phyloP scores from a whole-genome alignment of 2,113 vertebrate genomes.

The Apistogramma diplotaenia region DNA sequence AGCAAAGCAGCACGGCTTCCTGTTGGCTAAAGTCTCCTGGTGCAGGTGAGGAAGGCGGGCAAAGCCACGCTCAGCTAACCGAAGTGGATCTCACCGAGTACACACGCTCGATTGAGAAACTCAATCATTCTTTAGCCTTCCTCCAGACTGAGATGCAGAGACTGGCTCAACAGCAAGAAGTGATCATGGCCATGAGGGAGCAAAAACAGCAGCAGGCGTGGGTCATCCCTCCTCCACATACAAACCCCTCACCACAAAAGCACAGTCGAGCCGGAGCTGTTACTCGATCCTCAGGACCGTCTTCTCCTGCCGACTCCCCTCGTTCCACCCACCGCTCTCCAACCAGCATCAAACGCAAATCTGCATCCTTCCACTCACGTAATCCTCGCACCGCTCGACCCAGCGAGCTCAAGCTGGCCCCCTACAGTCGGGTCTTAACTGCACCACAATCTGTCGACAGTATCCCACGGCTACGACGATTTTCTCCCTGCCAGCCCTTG shows the following conservation, averaged over 20 bases:
- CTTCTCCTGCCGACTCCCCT: slow-evolving; percentile 85
- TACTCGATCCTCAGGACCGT: slow-evolving; percentile 80
- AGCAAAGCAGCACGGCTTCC: slow-evolving; percentile 58
- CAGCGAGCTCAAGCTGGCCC: slow-evolving; percentile 90
- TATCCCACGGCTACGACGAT: slow-evolving; percentile 89
- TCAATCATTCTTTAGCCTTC: slow-evolving; percentile 90
- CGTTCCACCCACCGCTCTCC: slow-evolving; percentile 85
- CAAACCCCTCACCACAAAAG: slow-evolving; percentile 88
- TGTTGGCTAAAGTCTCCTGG: slow-evolving; percentile 72
- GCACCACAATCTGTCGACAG: slow-evolving; percentile 94
- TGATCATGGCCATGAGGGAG: slow-evolving; percentile 97
- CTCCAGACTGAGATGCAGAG: slow-evolving; percentile 97
- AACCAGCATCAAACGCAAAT: slow-evolving; percentile 86
- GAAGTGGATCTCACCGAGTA: slow-evolving; percentile 92
- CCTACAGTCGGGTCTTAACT: slow-evolving; percentile 89
- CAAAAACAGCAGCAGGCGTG: slow-evolving; percentile 88
- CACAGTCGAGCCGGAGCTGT: slow-evolving; percentile 73
- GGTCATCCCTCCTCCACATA: slow-evolving; percentile 85
- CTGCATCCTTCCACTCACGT: slow-evolving; percentile 85
- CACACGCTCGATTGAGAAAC: slow-evolving; percentile 92
- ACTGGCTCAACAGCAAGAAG: slow-evolving; percentile 93
- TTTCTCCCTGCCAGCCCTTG: slow-evolving; percentile 91
- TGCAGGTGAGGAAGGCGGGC: slow-evolving; percentile 73
- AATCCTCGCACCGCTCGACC: slow-evolving; percentile 88
- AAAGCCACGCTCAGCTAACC: slow-evolving; percentile 50